Evolutionary conservation across 2,113 vertebrate genomes (phyloP).

Genomic region (Oncorhynchus gorbuscha): DNA sequence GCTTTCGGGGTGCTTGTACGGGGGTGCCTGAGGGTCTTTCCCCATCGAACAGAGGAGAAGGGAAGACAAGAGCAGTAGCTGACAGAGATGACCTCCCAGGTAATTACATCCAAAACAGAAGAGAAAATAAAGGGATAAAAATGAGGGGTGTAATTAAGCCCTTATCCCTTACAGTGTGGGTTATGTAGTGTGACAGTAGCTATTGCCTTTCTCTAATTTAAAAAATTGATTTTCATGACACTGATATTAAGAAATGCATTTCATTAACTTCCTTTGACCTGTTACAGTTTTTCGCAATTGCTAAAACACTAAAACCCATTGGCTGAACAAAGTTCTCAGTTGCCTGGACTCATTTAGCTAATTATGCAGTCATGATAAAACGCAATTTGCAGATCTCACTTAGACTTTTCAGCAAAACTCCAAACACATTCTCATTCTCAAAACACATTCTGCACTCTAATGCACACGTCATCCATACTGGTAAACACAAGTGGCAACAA

Average conservation of each 20-base stretch:
- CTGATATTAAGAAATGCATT: neutral
- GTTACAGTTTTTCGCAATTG: no score
- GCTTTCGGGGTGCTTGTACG: neutral
- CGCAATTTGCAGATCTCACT: no score
- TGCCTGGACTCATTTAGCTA: no score
- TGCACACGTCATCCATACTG: no score
- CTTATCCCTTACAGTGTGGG: slow-evolving; percentile 1
- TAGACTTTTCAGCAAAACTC: no score
- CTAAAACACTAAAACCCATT: no score
- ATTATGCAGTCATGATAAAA: no score
- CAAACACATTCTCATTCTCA: no score
- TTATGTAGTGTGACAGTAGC: neutral
- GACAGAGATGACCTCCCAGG: neutral
- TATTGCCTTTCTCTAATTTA: neutral
- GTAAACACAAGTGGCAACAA: no score
- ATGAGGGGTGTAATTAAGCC: neutral
- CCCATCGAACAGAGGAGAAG: neutral
- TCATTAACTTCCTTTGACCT: neutral
- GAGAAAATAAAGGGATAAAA: neutral
- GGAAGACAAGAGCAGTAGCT: neutral
- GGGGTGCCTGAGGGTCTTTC: neutral
- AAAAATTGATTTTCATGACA: neutral
- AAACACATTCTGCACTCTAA: no score
- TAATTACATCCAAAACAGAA: neutral
- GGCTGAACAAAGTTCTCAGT: no score